These are phyloP conservation scores for Spheniscus mendiculus DNA, from an alignment of 2,113 vertebrate species.

Conservation along the genomic window DNA sequence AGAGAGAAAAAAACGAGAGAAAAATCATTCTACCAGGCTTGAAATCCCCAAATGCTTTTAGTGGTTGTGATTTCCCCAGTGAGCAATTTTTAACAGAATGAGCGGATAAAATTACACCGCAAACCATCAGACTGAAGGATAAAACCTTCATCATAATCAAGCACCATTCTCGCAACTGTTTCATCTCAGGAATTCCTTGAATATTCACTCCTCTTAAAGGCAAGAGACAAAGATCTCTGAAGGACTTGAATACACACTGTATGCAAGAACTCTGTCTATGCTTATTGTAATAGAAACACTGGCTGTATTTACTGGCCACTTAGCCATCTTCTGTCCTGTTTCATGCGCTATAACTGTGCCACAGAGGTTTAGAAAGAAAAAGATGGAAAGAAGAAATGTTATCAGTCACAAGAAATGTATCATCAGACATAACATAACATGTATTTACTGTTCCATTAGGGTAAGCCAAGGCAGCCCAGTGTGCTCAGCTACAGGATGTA, in stretches of 20 bases:
- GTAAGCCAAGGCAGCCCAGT: neutral
- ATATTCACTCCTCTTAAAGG: neutral
- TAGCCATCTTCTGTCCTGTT: no score
- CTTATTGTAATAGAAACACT: neutral
- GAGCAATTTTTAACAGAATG: conserved; percentile 51
- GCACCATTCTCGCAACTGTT: neutral
- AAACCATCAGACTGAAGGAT: conserved; percentile 6
- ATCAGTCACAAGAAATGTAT: no score
- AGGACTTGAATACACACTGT: neutral
- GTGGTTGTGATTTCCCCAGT: conserved; percentile 56
- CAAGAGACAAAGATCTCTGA: neutral
- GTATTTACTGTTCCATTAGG: neutral
- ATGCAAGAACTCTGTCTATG: neutral
- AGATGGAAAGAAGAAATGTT: no score
- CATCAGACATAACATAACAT: no score
- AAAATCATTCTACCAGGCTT: conserved; percentile 21
- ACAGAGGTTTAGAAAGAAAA: no score
- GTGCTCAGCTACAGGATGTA: neutral
- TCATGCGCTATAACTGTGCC: no score
- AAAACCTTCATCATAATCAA: conserved; percentile 25
- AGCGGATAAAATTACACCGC: conserved; percentile 31
- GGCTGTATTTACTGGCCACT: neutral
- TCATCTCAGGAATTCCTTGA: conserved; percentile 27
- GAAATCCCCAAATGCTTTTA: conserved; percentile 51
- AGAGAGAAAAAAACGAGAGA: conserved; percentile 27